A percentile compares a stretch with the other conserved stretches of the same genome.
These are phyloP conservation scores for Eretmochelys imbricata DNA, from an alignment of 2,113 vertebrate species.

Conservation along the genomic window DNA sequence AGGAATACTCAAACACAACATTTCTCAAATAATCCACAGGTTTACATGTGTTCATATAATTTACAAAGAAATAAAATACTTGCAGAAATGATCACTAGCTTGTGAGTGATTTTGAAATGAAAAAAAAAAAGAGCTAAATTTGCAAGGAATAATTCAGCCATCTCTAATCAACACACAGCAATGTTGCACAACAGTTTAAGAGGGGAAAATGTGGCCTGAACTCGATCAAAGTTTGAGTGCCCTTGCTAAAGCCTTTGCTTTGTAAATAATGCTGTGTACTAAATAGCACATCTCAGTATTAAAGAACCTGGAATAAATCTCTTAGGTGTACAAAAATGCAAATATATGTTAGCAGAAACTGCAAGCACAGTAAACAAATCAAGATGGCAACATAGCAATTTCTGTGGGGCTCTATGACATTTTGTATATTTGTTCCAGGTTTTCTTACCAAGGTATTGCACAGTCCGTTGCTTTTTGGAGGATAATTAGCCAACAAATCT, in stretches of 20 bases:
- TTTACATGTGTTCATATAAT: background rate
- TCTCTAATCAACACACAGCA: background rate
- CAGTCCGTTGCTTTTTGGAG: rapidly evolving
- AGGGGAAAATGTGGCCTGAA: background rate
- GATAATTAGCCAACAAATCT: background rate
- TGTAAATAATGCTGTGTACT: background rate
- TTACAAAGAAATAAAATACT: background rate
- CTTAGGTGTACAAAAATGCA: background rate
- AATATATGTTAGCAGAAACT: rapidly evolving
- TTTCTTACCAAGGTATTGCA: background rate
- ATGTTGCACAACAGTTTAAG: background rate
- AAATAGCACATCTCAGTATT: background rate
- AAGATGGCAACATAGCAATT: background rate
- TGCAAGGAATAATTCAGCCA: background rate
- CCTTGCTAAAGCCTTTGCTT: background rate
- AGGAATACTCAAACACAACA: background rate
- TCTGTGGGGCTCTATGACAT: background rate
- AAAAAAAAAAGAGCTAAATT: background rate
- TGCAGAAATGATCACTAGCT: background rate
- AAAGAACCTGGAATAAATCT: background rate
- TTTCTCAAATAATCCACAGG: background rate
- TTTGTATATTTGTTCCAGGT: background rate
- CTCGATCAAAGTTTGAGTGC: background rate
- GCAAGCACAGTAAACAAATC: background rate
- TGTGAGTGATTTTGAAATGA: background rate